A percentile compares a stretch with the other conserved stretches of the same genome.
Conservation (phyloP, 1,140 invertebrate species). For the Drosophila saltans region DNA sequence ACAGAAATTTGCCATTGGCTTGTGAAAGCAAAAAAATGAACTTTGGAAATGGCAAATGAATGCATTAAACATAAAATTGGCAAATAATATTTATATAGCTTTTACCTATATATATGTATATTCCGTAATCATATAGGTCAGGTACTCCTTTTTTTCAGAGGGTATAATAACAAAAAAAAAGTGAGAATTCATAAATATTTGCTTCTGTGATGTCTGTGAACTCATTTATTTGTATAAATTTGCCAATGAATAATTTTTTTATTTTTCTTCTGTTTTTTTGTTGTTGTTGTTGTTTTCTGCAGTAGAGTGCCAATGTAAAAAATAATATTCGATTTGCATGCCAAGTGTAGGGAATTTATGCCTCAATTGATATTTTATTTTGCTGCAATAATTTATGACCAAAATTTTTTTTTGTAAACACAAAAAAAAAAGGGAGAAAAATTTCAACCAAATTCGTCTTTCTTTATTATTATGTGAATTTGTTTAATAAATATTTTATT, state of each 20-base stretch:
- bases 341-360: constrained; percentile 9
- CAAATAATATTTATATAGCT: too few species aligned
- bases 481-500: constrained; percentile 1
- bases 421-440: not conserved
- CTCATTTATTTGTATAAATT: constrained; percentile 2
- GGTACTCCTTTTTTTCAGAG: too few species aligned
- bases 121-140: too few species aligned
- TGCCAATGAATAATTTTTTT: not conserved
- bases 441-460: not conserved
- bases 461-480: not conserved
- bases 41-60: too few species aligned
- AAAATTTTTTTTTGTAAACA: not conserved
- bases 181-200: not conserved
- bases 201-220: not conserved
- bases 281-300: not conserved
- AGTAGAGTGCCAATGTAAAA: not conserved
- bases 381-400: constrained; percentile 5
- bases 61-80: too few species aligned
- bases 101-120: too few species aligned
- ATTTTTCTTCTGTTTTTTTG: too few species aligned
- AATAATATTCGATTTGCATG: not conserved
- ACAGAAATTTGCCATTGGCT: too few species aligned
- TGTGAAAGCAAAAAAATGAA: too few species aligned
- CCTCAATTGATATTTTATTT: constrained; percentile 8
- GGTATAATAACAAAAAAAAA: too few species aligned